Evolutionary conservation across 2,888 invertebrate species (phyloP).

Genomic region (Norana najaformis): DNA sequence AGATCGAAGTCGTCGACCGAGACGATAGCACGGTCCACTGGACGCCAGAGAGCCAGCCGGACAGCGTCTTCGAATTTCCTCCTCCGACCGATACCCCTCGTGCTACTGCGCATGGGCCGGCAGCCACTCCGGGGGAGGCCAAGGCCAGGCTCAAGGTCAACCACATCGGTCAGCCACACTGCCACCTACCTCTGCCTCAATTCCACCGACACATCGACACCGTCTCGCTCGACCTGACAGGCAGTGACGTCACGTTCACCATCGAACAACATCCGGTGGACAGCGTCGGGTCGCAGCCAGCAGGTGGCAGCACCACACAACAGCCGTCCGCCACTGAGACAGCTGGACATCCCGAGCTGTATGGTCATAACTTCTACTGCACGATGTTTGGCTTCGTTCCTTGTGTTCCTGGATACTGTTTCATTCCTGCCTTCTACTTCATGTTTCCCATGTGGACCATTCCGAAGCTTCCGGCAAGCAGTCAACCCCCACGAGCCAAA

Average conservation of each 20-base stretch:
- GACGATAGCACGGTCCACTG: neutral
- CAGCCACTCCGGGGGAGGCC: neutral
- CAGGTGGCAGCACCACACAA: neutral
- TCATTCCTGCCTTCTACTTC: constrained; percentile 33
- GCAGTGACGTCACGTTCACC: constrained; percentile 50
- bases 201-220: constrained; percentile 37
- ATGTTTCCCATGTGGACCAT: constrained; percentile 60
- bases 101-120: neutral
- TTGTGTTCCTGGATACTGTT: constrained; percentile 28
- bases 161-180: constrained; percentile 15
- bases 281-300: neutral
- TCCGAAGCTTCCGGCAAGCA: constrained; percentile 74
- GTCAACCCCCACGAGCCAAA: neutral
- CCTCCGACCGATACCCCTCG: neutral
- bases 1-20: constrained; percentile 30
- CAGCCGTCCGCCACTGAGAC: neutral
- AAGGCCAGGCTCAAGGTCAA: neutral
- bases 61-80: constrained; percentile 22
- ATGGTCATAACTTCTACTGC: constrained; percentile 31
- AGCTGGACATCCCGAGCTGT: constrained; percentile 25
- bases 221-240: constrained; percentile 57
- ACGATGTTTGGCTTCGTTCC: constrained; percentile 35
- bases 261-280: constrained; percentile 20
- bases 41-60: neutral
- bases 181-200: constrained; percentile 16